These are phyloP conservation scores for Chroicocephalus ridibundus DNA, from an alignment of 2,113 vertebrate species.

Conservation along the genomic window DNA sequence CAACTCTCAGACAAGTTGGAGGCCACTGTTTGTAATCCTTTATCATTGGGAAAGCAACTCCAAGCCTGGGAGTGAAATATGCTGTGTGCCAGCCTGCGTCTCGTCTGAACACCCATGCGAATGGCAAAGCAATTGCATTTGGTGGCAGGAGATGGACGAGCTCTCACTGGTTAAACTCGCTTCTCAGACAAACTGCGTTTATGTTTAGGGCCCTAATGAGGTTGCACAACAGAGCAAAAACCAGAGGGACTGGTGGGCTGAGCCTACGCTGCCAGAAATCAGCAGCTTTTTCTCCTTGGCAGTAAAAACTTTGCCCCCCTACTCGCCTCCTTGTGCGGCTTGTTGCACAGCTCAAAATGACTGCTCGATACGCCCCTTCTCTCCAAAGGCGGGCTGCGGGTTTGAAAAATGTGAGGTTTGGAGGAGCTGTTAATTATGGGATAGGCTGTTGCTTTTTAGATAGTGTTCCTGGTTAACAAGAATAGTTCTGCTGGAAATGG, in stretches of 20 bases:
- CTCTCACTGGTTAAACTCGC: neutral
- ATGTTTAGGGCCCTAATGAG: too few species aligned
- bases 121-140: neutral
- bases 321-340: rapidly evolving
- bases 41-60: neutral
- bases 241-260: neutral
- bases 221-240: neutral
- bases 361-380: neutral
- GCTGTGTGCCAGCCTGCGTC: neutral
- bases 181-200: neutral
- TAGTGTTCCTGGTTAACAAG: neutral
- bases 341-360: neutral
- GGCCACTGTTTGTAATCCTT: neutral
- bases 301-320: neutral
- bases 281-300: neutral
- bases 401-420: neutral
- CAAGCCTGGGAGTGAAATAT: neutral
- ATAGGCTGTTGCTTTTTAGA: constrained; percentile 14
- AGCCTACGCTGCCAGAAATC: neutral
- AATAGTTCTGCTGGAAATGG: constrained; percentile 20
- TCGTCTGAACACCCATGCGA: rapidly evolving
- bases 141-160: neutral
- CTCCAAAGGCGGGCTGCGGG: neutral
- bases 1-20: neutral
- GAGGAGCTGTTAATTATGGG: neutral